Evolutionary conservation across 2,888 invertebrate genomes (phyloP).

Genomic region (Apeira syringaria): DNA sequence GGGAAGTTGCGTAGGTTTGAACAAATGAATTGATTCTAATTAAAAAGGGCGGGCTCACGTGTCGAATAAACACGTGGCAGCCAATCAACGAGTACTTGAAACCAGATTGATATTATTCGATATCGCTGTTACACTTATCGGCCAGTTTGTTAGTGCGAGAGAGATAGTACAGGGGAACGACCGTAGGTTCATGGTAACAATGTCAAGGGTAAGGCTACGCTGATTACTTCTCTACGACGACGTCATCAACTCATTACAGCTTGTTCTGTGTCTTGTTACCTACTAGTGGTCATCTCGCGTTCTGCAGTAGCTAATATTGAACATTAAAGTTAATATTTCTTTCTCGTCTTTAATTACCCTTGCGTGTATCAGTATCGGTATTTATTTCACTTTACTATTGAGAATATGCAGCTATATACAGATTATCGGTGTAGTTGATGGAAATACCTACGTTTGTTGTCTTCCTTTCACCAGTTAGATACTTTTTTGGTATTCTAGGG

Average conservation of each 20-base stretch:
- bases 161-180: slow-evolving; percentile 49
- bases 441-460: too few species aligned
- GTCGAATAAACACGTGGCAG: background rate
- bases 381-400: slow-evolving; percentile 8
- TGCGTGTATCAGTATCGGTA: slow-evolving; percentile 19
- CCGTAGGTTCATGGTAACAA: slow-evolving; percentile 45
- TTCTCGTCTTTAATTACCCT: slow-evolving; percentile 3
- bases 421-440: background rate
- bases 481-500: too few species aligned
- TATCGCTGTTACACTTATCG: slow-evolving; percentile 37
- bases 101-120: slow-evolving; percentile 6
- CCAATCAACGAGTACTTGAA: slow-evolving; percentile 1
- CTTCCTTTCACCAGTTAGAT: too few species aligned
- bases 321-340: slow-evolving; percentile 11
- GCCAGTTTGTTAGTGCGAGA: slow-evolving; percentile 32
- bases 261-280: background rate
- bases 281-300: background rate
- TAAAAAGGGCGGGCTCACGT: background rate
- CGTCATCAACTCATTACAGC: slow-evolving; percentile 1
- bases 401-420: too few species aligned
- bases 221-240: slow-evolving; percentile 22
- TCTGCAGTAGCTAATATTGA: background rate
- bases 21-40: background rate
- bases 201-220: slow-evolving; percentile 41
- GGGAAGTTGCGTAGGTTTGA: too few species aligned